Evolutionary conservation across 2,797 vertebrate genomes (phyloP).

Genomic region (Pangasius macronema): DNA sequence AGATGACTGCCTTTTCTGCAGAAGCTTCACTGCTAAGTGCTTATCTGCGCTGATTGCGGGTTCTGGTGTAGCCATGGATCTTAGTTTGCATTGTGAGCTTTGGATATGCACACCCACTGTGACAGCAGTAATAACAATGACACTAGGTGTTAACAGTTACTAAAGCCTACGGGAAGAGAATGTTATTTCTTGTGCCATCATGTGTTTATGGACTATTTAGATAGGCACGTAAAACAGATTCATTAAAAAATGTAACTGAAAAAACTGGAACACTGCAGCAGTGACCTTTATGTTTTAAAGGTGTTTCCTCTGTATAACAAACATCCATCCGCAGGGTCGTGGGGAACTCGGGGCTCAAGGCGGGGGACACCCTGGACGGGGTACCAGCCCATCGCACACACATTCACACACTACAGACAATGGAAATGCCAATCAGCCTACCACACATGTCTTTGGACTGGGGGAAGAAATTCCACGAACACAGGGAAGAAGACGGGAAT

Average conservation of each 20-base stretch:
- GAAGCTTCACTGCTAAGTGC: slow-evolving; percentile 24
- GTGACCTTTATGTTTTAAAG: not conserved
- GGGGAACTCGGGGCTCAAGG: no score
- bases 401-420: no score
- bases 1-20: slow-evolving; percentile 22
- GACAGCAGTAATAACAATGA: slow-evolving; percentile 1
- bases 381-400: no score
- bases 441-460: no score
- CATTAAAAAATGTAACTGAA: not conserved
- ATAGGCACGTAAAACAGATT: not conserved
- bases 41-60: slow-evolving; percentile 13
- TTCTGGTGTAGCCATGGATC: not conserved
- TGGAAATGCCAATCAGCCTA: no score
- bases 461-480: no score
- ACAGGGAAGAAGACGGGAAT: no score
- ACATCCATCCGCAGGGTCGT: not conserved
- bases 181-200: not conserved
- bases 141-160: slow-evolving; percentile 16
- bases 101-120: not conserved
- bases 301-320: not conserved
- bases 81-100: slow-evolving; percentile 12
- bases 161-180: not conserved
- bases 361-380: no score
- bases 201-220: not conserved
- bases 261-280: not conserved